Conservation (phyloP, 2,888 invertebrate genomes). For the Corythucha ciliata region DNA sequence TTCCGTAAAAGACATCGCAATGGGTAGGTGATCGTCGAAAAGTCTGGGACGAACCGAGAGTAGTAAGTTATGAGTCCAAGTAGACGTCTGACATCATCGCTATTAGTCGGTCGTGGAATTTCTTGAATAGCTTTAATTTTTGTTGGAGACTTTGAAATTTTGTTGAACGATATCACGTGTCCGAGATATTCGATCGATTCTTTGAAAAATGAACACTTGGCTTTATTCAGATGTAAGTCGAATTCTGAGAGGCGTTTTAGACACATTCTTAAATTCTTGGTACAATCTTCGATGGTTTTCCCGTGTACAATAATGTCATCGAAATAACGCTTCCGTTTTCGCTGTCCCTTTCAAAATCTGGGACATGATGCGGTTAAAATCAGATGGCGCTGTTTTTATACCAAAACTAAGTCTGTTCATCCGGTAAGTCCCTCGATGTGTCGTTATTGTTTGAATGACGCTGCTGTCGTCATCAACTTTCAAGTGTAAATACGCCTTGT, state of each 20-base stretch:
- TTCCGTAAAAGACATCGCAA: slow-evolving; percentile 28
- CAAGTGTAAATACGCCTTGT: slow-evolving; percentile 31
- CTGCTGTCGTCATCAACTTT: slow-evolving; percentile 24
- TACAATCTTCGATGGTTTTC: slow-evolving; percentile 4
- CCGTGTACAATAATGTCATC: neutral
- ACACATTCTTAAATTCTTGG: neutral
- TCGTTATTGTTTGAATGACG: neutral
- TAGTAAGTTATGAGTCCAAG: slow-evolving; percentile 16
- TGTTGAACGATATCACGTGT: neutral
- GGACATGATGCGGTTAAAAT: neutral
- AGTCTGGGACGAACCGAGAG: slow-evolving; percentile 13
- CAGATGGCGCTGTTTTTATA: slow-evolving; percentile 17
- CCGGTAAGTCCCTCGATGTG: slow-evolving; percentile 5
- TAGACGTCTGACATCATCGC: slow-evolving; percentile 12
- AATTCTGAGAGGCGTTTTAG: neutral
- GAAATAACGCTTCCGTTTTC: neutral
- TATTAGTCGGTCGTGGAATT: neutral
- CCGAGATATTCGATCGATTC: slow-evolving; percentile 7
- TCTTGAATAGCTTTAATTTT: slow-evolving; percentile 6
- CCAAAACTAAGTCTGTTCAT: slow-evolving; percentile 13
- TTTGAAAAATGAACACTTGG: slow-evolving; percentile 13
- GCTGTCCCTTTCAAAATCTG: neutral
- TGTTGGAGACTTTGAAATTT: slow-evolving; percentile 10
- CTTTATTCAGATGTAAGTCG: slow-evolving; percentile 15
- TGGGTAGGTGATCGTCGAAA: slow-evolving; percentile 27